These are phyloP conservation scores for Drosophila lini DNA, from an alignment of 1,140 invertebrate species.

Conservation along the genomic window DNA sequence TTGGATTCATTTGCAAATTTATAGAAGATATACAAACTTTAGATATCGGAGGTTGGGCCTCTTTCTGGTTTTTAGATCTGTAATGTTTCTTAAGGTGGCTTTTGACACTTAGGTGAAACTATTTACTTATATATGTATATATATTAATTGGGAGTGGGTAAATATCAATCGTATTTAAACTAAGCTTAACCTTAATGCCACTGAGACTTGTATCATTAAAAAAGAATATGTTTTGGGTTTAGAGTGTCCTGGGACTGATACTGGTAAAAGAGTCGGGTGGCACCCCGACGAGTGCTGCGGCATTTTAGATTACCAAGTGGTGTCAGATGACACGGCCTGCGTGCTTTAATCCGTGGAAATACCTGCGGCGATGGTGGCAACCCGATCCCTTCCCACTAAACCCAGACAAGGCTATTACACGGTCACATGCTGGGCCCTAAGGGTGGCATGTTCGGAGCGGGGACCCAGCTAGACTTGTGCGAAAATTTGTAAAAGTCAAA, in stretches of 20 bases:
- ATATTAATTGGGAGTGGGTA: neutral
- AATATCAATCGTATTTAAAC: neutral
- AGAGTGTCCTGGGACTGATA: constrained; percentile 5
- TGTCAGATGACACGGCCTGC: constrained; percentile 80
- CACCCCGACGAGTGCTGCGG: constrained; percentile 44
- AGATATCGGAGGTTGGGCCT: no score
- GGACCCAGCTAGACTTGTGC: constrained; percentile 56
- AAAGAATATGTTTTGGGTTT: constrained; percentile 75
- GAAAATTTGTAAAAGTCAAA: constrained; percentile 83
- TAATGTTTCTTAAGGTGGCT: no score
- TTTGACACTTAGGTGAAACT: no score
- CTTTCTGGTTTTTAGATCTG: no score
- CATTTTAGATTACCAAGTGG: constrained; percentile 80
- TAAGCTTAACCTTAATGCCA: constrained; percentile 58
- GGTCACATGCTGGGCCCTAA: constrained; percentile 68
- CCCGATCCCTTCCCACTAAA: constrained; percentile 3
- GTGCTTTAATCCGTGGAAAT: constrained; percentile 81
- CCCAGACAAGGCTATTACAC: constrained; percentile 72
- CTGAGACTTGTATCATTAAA: constrained; percentile 73
- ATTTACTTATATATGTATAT: no score
- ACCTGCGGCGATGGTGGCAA: constrained; percentile 70
- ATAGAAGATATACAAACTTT: no score
- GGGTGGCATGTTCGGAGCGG: constrained; percentile 26
- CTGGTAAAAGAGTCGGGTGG: neutral
- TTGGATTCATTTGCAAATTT: no score